A percentile compares a stretch with the other conserved stretches of the same genome.
Conservation (phyloP, 2,888 invertebrate species). For the Margaritifera margaritifera region DNA sequence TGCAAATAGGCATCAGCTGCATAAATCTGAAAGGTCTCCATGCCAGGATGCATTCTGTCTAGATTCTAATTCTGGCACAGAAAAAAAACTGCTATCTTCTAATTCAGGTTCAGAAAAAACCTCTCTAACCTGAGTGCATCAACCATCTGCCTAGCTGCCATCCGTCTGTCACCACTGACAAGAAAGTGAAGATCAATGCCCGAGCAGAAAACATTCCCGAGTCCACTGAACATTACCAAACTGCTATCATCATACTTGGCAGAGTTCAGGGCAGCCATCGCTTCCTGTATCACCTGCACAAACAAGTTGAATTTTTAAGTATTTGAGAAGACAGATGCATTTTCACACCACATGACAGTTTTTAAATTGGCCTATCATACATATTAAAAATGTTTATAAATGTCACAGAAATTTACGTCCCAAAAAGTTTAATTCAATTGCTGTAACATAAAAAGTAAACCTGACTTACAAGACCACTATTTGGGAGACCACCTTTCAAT, state of each 20-base stretch:
- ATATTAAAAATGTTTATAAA: too few relatives aligned
- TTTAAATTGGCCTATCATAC: too few relatives aligned
- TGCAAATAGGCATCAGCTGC: too few relatives aligned
- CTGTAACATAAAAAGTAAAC: too few relatives aligned
- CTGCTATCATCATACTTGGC: conserved; percentile 79
- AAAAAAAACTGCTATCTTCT: neutral
- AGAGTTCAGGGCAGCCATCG: conserved; percentile 81
- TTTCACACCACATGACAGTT: neutral
- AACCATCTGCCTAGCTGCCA: conserved; percentile 81
- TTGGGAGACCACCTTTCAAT: too few relatives aligned
- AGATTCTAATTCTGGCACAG: neutral
- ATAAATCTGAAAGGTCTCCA: too few relatives aligned
- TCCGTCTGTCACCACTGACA: conserved; percentile 63
- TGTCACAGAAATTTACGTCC: too few relatives aligned
- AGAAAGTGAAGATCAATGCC: conserved; percentile 86
- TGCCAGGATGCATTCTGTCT: too few relatives aligned
- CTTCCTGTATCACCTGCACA: conserved; percentile 82
- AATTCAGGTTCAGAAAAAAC: neutral
- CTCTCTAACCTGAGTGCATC: conserved; percentile 82
- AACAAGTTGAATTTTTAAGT: neutral
- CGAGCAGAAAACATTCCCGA: conserved; percentile 84
- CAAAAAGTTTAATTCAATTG: too few relatives aligned
- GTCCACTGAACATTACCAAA: conserved; percentile 84
- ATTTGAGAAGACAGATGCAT: neutral
- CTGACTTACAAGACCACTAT: too few relatives aligned